phyloP scores from a whole-genome alignment of 2,797 vertebrate species.

The Acropternis orthonyx region DNA sequence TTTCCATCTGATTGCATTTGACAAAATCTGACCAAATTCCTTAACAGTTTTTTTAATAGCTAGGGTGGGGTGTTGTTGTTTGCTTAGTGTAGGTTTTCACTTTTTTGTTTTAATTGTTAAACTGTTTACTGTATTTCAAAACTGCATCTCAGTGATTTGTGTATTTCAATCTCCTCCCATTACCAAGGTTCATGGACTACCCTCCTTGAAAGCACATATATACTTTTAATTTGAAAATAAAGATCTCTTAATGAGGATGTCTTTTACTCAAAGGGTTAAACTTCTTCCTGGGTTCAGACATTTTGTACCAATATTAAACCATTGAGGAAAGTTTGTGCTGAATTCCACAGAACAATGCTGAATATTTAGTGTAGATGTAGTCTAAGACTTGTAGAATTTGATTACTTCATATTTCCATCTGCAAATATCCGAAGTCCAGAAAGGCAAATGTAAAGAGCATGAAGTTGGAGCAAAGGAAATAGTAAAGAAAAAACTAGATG shows the following conservation, averaged over 20 bases:
- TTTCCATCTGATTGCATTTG: neutral
- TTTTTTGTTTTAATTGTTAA: neutral
- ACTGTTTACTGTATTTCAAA: neutral
- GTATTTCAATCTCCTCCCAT: neutral
- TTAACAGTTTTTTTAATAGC: neutral
- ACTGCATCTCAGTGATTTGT: neutral
- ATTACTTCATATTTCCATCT: neutral
- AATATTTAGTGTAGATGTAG: neutral
- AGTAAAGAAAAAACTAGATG: neutral
- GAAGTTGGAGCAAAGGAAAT: neutral
- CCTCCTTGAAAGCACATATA: neutral
- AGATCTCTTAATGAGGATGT: neutral
- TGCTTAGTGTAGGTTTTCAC: neutral
- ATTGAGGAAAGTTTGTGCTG: neutral
- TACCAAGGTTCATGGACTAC: neutral
- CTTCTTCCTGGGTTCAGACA: neutral
- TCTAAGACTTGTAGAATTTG: neutral
- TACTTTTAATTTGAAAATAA: neutral
- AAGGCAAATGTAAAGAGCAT: neutral
- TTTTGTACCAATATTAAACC: neutral
- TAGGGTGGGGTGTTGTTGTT: fast-evolving
- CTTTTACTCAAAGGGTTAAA: neutral
- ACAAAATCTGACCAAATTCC: neutral
- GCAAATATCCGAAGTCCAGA: neutral
- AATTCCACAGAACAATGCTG: neutral